phyloP scores from a whole-genome alignment of 2,888 invertebrate genomes.

The Limnephilus auricula region DNA sequence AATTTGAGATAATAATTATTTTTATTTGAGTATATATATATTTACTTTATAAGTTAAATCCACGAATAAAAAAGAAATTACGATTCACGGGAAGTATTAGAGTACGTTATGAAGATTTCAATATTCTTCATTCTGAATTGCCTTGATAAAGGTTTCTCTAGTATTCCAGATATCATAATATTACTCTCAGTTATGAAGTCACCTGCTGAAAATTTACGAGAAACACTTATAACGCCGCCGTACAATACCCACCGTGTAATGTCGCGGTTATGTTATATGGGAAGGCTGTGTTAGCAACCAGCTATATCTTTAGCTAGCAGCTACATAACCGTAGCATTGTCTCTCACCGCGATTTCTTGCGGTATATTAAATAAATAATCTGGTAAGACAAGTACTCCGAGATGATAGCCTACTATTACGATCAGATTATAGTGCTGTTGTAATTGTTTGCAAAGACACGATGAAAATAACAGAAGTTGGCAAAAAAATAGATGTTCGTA shows the following conservation, averaged over 20 bases:
- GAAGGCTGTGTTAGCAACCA: background rate
- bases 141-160: background rate
- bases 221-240: background rate
- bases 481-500: too few relatives aligned
- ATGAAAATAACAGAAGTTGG: background rate
- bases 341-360: slow-evolving; percentile 47
- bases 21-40: too few relatives aligned
- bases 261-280: slow-evolving; percentile 14
- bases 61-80: too few relatives aligned
- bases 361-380: slow-evolving; percentile 27
- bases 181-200: slow-evolving; percentile 2
- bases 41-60: too few relatives aligned
- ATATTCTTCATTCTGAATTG: background rate
- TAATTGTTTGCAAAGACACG: background rate
- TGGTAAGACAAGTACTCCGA: background rate
- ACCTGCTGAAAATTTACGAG: slow-evolving; percentile 6
- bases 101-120: background rate
- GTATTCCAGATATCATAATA: background rate
- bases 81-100: too few relatives aligned
- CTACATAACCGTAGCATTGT: slow-evolving; percentile 44
- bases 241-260: background rate
- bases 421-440: background rate
- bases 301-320: background rate
- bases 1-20: too few relatives aligned
- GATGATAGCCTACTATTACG: background rate